Percentiles rank a stretch among this genome's conserved stretches.
Evolutionary conservation across 1,140 invertebrate genomes (phyloP).

Genomic region (Drosophila lacteicornis): DNA sequence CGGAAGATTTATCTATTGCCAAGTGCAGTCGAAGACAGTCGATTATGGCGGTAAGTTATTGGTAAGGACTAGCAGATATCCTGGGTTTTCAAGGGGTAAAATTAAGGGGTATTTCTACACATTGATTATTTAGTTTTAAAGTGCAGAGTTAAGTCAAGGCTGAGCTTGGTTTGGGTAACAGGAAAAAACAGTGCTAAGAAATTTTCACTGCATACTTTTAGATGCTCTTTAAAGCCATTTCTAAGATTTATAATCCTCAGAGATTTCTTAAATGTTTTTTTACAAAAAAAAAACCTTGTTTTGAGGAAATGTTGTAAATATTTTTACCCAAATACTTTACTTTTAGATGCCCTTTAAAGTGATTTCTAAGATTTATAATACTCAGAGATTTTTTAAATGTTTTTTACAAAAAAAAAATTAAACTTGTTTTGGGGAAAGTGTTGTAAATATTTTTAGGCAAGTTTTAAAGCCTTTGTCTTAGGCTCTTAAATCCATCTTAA

Average conservation of each 20-base stretch:
- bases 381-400: background rate
- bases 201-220: too few species aligned
- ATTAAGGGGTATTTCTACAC: background rate
- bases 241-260: background rate
- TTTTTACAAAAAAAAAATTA: background rate
- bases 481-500: slow-evolving; percentile 7
- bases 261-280: background rate
- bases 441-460: background rate
- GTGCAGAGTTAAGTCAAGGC: too few species aligned
- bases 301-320: too few species aligned
- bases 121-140: background rate
- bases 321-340: too few species aligned
- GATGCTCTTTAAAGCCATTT: background rate
- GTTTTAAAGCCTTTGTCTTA: background rate
- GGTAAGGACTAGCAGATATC: background rate
- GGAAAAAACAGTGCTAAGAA: too few species aligned
- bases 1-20: slow-evolving; percentile 70
- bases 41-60: background rate
- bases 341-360: background rate
- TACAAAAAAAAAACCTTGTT: too few species aligned
- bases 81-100: background rate
- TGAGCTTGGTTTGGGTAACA: too few species aligned
- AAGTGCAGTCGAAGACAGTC: slow-evolving; percentile 23
- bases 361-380: background rate
- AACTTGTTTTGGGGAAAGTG: too few species aligned